Percentiles rank a stretch among this genome's conserved stretches.
These are phyloP conservation scores for Lydus trimaculatus DNA, from an alignment of 2,888 invertebrate species.

Conservation along the genomic window DNA sequence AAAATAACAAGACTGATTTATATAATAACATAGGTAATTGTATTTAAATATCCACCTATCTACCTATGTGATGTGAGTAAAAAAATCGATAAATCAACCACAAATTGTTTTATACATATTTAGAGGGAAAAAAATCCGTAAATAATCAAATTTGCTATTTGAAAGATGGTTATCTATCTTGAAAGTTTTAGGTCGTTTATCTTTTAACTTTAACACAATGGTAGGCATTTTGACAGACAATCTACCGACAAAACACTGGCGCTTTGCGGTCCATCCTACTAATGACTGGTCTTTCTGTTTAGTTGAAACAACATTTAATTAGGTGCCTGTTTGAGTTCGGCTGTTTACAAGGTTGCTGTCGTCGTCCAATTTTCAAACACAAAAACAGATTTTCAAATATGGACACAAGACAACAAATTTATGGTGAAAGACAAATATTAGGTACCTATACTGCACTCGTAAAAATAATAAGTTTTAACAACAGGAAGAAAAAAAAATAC, in stretches of 20 bases:
- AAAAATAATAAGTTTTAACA: not conserved
- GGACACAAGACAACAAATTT: not conserved
- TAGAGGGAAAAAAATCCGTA: not conserved
- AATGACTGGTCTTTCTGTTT: conserved; percentile 52
- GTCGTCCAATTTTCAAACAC: not conserved
- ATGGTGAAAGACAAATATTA: not conserved
- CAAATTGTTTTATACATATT: not conserved
- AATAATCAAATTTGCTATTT: conserved; percentile 10
- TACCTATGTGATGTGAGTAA: not conserved
- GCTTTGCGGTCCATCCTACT: conserved; percentile 57
- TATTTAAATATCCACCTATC: not conserved
- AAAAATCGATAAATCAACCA: not conserved
- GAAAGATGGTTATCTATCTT: conserved; percentile 5
- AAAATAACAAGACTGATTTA: conserved; percentile 1
- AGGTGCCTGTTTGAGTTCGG: conserved; percentile 51
- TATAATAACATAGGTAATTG: not conserved
- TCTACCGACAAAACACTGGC: conserved; percentile 38
- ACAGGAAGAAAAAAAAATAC: not conserved
- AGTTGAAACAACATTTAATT: conserved; percentile 60
- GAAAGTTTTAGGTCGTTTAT: not conserved
- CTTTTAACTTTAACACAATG: conserved; percentile 11
- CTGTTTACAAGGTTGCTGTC: conserved; percentile 46
- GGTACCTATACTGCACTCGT: not conserved
- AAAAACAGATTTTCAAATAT: not conserved
- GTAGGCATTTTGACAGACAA: conserved; percentile 11